phyloP scores from a whole-genome alignment of 1,140 invertebrate genomes.

The Trachymyrmex cornetzi region DNA sequence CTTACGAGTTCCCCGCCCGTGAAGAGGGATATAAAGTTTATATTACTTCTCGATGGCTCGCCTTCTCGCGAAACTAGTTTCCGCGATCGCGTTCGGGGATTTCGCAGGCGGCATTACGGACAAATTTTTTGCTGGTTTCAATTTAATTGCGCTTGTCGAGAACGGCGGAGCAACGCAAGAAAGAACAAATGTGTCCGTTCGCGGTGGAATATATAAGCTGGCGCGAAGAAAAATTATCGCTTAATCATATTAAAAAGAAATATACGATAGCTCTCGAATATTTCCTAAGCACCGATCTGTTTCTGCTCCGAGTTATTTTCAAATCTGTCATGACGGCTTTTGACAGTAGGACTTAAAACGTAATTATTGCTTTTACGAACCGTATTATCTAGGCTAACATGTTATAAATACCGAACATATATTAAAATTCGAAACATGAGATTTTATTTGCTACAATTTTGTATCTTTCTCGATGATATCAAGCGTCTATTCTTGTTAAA shows the following conservation, averaged over 20 bases:
- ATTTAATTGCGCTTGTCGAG: constrained; percentile 47
- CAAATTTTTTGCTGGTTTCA: constrained; percentile 47
- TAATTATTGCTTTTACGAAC: constrained; percentile 26
- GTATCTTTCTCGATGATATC: neutral
- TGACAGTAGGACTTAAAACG: neutral
- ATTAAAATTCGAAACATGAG: constrained; percentile 14
- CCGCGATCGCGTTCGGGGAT: constrained; percentile 62
- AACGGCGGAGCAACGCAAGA: neutral
- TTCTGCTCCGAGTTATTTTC: neutral
- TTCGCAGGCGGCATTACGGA: constrained; percentile 51
- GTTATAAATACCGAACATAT: constrained; percentile 22
- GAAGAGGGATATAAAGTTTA: constrained; percentile 69
- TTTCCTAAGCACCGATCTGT: too few species aligned
- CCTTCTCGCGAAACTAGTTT: constrained; percentile 54
- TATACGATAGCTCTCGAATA: neutral
- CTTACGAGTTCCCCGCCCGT: constrained; percentile 67
- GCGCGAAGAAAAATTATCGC: neutral
- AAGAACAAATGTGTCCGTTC: neutral
- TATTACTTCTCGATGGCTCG: constrained; percentile 65
- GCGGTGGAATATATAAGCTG: neutral
- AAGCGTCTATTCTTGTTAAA: neutral
- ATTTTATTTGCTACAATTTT: neutral
- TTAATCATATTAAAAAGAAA: constrained; percentile 17
- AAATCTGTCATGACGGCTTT: neutral
- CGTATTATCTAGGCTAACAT: neutral